Base-by-base conservation (phyloP, 37 sponge, comb jelly and placozoan genomes). In the Mnemiopsis leidyi region DNA sequence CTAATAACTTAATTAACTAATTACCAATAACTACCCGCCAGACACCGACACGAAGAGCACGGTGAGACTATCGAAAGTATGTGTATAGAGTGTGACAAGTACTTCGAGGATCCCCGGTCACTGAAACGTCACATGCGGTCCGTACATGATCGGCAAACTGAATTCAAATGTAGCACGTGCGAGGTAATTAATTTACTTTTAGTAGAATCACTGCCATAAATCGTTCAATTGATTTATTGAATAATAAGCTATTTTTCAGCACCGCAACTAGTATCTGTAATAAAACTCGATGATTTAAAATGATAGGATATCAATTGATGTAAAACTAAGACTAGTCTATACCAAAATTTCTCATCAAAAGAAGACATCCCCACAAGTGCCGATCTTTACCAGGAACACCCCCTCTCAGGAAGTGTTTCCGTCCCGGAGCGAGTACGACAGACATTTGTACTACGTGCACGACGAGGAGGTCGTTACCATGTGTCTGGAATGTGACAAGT, bases 71-170 rank as follows among this genome's bases (percentile, higher is more conserved):
- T 85, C 0, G 90, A 85, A 37, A 85, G 90, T 26, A 85, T 85
- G 90, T 85, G 90, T 39, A 33, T 85, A 28, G 90, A 85, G 29
- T 85, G 90, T 39, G 90, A 85, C 90, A 85, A 85, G 61, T 85
- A 85, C 48, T 85, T 85, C 29, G 90, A 85, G 48, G 90, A 85
- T 38, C 90, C 90, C n/a, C 2, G 90, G 61, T 85, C 90, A 5
- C 90, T 85, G 90, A 85, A 85, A 39, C 2, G 90, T 24, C 90
- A 85, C 25, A 85, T 85, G 90, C 2, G 61, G 24, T 23, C 24
- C 2, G 90, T 85, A 9, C 90, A 85, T 26, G 90, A 85, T 39
- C 13, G 35, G 29, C 90, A 85, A 9, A 85, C 90, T 23, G 90
- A 85, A 28, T 85, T 85, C 90, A 38, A 37, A 23, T 85, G 90